phyloP scores from a whole-genome alignment of 2,113 vertebrate genomes.

The Oxyruncus cristatus region DNA sequence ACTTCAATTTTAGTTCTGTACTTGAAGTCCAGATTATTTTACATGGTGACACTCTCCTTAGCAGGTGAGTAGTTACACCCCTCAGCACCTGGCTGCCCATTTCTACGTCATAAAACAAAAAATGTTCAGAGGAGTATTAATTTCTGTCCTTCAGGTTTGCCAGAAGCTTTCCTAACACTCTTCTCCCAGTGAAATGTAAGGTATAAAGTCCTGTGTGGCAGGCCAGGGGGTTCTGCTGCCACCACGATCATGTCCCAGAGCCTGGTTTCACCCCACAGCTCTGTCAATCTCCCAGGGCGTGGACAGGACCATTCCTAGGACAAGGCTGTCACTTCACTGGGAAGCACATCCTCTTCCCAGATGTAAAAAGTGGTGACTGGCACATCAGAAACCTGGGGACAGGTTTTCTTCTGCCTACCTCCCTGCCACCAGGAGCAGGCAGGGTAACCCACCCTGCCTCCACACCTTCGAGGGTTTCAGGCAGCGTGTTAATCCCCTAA shows the following conservation, averaged over 20 bases:
- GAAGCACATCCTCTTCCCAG: background rate
- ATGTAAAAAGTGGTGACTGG: background rate
- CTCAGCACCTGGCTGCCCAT: background rate
- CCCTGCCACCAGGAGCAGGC: background rate
- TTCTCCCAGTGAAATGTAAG: background rate
- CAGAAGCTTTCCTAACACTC: background rate
- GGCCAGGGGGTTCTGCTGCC: background rate
- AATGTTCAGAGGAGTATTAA: background rate
- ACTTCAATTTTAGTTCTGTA: background rate
- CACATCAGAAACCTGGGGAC: background rate
- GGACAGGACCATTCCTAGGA: background rate
- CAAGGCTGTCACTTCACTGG: background rate
- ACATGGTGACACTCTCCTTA: background rate
- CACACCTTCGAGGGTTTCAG: background rate
- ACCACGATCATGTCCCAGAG: background rate
- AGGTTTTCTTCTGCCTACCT: background rate
- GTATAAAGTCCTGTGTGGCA: background rate
- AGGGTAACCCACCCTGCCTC: background rate
- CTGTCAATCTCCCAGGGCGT: background rate
- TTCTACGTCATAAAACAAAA: background rate
- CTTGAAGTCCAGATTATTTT: background rate
- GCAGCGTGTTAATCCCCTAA: background rate
- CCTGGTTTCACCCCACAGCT: background rate
- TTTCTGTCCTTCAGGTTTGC: background rate
- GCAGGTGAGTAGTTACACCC: background rate